Evolutionary conservation across 2,888 invertebrate genomes (phyloP).

Genomic region (Gonocerus acuteangulatus): DNA sequence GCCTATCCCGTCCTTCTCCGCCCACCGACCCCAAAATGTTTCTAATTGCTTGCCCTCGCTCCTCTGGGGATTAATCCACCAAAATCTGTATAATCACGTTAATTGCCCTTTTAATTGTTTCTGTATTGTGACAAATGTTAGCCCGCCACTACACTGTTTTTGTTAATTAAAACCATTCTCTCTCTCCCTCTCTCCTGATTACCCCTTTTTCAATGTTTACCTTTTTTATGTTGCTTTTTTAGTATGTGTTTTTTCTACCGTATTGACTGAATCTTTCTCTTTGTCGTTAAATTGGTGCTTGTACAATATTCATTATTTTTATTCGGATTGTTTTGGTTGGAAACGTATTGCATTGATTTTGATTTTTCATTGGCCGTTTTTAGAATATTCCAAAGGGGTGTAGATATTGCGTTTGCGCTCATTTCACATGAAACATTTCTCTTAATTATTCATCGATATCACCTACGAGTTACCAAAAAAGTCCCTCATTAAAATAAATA

Average conservation of each 20-base stretch:
- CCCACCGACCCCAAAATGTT: not conserved
- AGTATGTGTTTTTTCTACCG: not conserved
- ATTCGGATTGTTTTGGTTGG: too few species aligned
- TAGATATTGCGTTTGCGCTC: too few species aligned
- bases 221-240: not conserved
- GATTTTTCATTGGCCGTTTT: too few species aligned
- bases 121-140: slow-evolving; percentile 23
- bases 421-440: too few species aligned
- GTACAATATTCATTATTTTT: too few species aligned
- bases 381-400: too few species aligned
- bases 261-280: not conserved
- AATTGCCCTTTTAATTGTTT: slow-evolving; percentile 29
- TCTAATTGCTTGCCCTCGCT: slow-evolving; percentile 21
- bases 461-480: too few species aligned
- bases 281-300: too few species aligned
- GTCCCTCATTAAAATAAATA: too few species aligned
- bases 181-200: slow-evolving; percentile 2
- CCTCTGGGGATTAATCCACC: slow-evolving; percentile 21
- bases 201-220: not conserved
- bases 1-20: not conserved
- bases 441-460: too few species aligned
- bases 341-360: too few species aligned
- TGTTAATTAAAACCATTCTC: slow-evolving; percentile 22
- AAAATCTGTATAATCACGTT: slow-evolving; percentile 29
- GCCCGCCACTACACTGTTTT: slow-evolving; percentile 15